Evolutionary conservation across 2,888 invertebrate species (phyloP).

Genomic region (Pegoplata infirma): DNA sequence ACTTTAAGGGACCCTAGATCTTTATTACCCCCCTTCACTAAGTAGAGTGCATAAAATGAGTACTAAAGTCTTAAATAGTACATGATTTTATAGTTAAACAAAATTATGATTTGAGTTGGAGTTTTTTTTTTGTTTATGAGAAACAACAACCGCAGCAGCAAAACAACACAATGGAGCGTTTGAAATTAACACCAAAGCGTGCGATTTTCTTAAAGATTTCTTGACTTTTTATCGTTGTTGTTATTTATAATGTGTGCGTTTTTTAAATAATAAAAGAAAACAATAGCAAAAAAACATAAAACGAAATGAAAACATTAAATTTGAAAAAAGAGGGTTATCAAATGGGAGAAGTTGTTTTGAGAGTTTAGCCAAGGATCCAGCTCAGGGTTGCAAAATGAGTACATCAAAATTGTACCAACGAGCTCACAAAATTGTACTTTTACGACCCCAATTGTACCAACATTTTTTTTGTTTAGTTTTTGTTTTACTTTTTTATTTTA

Average conservation of each 20-base stretch:
- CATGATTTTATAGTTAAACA: slow-evolving; percentile 1
- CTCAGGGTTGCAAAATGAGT: no score
- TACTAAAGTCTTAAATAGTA: neutral
- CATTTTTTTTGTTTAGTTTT: no score
- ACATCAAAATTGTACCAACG: no score
- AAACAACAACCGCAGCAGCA: slow-evolving; percentile 11
- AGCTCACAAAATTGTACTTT: no score
- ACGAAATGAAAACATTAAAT: slow-evolving; percentile 6
- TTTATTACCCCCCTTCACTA: no score
- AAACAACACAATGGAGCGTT: neutral
- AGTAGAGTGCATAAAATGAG: neutral
- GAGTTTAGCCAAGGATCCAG: no score
- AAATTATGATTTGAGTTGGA: slow-evolving; percentile 5
- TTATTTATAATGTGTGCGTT: neutral
- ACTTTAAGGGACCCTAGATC: no score
- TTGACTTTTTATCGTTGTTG: neutral
- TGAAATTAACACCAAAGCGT: slow-evolving; percentile 47
- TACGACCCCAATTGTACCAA: no score
- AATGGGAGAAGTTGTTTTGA: no score
- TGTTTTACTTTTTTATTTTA: no score
- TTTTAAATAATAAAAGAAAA: slow-evolving; percentile 7
- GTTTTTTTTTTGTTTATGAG: neutral
- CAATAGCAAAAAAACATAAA: neutral
- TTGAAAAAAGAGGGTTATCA: no score
- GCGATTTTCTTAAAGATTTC: slow-evolving; percentile 31